These are phyloP conservation scores for Cantharis nigra DNA, from an alignment of 2,888 invertebrate species.

Conservation along the genomic window DNA sequence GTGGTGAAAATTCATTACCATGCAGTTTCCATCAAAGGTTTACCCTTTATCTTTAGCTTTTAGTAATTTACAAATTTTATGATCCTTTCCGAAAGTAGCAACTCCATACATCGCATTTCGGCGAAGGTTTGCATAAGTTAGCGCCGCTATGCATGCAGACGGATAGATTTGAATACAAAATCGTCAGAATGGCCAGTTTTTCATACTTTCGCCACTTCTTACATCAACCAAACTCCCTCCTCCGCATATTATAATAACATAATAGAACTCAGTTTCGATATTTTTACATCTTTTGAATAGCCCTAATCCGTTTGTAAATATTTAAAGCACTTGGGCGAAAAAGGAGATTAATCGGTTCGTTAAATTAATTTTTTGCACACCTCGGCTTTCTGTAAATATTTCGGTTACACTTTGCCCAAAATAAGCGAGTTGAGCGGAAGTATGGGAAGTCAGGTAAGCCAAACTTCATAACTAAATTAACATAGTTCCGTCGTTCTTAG, in stretches of 20 bases:
- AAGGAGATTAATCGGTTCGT: constrained; percentile 8
- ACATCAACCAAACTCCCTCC: not conserved
- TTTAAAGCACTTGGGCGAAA: not conserved
- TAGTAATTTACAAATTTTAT: constrained; percentile 42
- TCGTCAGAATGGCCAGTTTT: constrained; percentile 33
- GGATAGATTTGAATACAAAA: constrained; percentile 39
- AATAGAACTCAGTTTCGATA: not conserved
- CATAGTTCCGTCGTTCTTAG: constrained; percentile 49
- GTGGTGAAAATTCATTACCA: constrained; percentile 19
- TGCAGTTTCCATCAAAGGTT: constrained; percentile 30
- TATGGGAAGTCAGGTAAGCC: constrained; percentile 44
- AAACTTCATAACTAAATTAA: constrained; percentile 52
- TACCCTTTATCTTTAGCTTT: constrained; percentile 32
- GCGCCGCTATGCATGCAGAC: constrained; percentile 37
- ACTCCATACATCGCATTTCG: constrained; percentile 34
- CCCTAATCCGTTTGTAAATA: not conserved
- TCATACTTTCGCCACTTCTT: not conserved
- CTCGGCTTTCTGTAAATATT: constrained; percentile 21
- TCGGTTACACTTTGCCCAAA: constrained; percentile 38
- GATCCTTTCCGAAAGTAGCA: constrained; percentile 30
- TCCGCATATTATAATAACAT: too few relatives aligned
- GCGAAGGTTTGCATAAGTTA: constrained; percentile 34
- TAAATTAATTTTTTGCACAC: not conserved
- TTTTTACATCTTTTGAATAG: not conserved
- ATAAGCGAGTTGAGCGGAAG: constrained; percentile 33